phyloP scores from a whole-genome alignment of 2,113 vertebrate genomes.

The Alethe castanea region DNA sequence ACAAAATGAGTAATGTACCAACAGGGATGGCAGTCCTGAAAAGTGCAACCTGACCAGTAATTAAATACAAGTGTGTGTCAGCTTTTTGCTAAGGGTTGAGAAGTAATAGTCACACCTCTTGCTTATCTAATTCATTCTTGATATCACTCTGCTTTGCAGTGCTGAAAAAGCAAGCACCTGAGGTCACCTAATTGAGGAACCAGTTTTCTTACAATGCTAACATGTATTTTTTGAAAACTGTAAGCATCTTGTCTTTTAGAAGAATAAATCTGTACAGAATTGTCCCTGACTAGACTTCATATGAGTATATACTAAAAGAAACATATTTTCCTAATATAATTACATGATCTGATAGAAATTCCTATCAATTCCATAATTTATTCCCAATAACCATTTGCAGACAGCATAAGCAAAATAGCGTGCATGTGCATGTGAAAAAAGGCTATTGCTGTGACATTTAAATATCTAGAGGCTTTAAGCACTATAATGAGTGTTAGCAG shows the following conservation, averaged over 20 bases:
- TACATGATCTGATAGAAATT: not conserved
- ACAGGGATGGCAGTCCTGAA: not conserved
- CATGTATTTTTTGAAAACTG: not conserved
- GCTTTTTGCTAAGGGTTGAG: not conserved
- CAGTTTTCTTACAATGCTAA: not conserved
- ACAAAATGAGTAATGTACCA: conserved; percentile 4
- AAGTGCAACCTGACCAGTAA: not conserved
- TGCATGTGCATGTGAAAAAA: not conserved
- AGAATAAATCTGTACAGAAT: not conserved
- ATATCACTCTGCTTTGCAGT: not conserved
- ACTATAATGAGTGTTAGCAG: not conserved
- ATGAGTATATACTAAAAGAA: not conserved
- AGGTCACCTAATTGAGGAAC: not conserved
- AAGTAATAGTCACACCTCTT: not conserved
- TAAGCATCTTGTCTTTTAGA: not conserved
- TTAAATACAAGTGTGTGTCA: not conserved
- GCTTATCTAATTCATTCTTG: not conserved
- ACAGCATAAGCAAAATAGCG: not conserved
- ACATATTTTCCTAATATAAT: not conserved
- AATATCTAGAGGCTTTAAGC: not conserved
- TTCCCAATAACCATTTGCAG: not conserved
- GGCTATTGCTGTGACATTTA: not conserved
- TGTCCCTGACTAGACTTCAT: not conserved
- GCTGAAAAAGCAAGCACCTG: not conserved
- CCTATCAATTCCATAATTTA: not conserved